Conservation (phyloP, 2,113 vertebrate species). For the Tyto alba region DNA sequence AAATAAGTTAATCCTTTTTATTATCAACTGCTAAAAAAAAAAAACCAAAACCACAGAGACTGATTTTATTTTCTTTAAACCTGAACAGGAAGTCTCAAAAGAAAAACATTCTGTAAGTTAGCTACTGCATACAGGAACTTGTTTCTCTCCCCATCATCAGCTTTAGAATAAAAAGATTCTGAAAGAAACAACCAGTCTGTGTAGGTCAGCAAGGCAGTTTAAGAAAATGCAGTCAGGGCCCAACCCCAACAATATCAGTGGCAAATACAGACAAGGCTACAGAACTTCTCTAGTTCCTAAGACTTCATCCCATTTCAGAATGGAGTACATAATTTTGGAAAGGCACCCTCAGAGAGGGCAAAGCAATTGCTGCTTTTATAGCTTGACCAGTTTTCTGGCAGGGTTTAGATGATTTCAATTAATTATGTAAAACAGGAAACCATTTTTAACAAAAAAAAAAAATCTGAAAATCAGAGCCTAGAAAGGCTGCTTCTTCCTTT, state of each 20-base stretch:
- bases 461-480: background rate
- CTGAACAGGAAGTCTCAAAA: background rate
- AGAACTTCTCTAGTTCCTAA: background rate
- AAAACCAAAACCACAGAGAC: background rate
- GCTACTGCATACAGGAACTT: background rate
- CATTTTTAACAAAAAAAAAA: background rate
- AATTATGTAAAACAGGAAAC: background rate
- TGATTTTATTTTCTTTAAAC: background rate
- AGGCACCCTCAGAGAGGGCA: background rate
- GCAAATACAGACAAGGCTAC: background rate
- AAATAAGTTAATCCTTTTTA: background rate
- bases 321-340: accelerated
- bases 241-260: background rate
- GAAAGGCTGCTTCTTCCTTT: background rate
- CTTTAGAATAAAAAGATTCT: background rate
- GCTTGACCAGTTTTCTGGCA: background rate
- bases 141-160: background rate
- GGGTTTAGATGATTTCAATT: background rate
- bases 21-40: background rate
- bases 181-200: background rate
- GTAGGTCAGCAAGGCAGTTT: background rate
- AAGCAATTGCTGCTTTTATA: background rate
- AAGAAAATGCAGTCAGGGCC: background rate
- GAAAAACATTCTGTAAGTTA: background rate
- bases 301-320: background rate